phyloP scores from a whole-genome alignment of 2,888 invertebrate genomes.

The Acutogordius australiensis region DNA sequence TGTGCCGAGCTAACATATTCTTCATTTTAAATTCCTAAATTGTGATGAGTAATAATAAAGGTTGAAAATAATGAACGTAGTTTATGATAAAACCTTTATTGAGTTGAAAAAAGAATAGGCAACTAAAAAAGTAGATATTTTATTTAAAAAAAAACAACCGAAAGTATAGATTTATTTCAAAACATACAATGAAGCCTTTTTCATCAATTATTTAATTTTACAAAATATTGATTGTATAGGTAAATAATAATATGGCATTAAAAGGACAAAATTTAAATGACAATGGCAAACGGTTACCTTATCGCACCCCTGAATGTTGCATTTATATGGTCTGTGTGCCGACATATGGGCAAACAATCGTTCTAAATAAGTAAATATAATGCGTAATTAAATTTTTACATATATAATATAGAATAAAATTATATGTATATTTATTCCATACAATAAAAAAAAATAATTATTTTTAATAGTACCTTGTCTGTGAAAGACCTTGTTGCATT shows the following conservation, averaged over 20 bases:
- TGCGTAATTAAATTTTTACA: slow-evolving; percentile 14
- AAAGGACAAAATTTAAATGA: too few species aligned
- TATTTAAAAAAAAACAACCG: too few species aligned
- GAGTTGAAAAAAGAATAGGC: too few species aligned
- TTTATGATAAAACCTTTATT: too few species aligned
- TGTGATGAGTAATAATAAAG: too few species aligned
- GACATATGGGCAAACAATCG: slow-evolving; percentile 27
- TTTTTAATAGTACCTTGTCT: slow-evolving; percentile 21
- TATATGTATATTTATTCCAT: not conserved
- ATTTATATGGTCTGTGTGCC: slow-evolving; percentile 51
- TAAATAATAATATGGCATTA: too few species aligned
- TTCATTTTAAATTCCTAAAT: slow-evolving; percentile 58
- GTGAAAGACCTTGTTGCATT: slow-evolving; percentile 18
- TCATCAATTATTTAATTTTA: too few species aligned
- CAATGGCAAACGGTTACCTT: slow-evolving; percentile 31
- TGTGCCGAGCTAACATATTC: slow-evolving; percentile 66
- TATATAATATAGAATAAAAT: not conserved
- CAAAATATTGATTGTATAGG: too few species aligned
- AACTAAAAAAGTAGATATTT: too few species aligned
- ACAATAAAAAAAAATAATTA: not conserved
- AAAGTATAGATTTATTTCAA: too few species aligned
- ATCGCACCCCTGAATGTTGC: slow-evolving; percentile 61
- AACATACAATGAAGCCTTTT: too few species aligned
- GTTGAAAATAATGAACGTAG: too few species aligned
- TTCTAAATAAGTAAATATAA: slow-evolving; percentile 22